A percentile compares a stretch with the other conserved stretches of the same genome.
phyloP scores from a whole-genome alignment of 2,888 invertebrate species.

The Fragum whitleyi region DNA sequence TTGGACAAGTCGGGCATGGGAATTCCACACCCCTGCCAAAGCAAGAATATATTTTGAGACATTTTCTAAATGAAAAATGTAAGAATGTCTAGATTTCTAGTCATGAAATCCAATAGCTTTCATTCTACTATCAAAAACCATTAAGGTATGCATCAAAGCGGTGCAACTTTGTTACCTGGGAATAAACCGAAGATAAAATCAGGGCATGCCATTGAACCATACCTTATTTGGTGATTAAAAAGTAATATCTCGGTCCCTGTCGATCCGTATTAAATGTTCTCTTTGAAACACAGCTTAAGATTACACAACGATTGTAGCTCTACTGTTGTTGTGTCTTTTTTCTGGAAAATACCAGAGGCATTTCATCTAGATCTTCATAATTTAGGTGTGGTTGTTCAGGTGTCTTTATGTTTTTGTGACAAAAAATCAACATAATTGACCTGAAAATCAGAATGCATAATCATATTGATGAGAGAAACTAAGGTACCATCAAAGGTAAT shows the following conservation, averaged over 20 bases:
- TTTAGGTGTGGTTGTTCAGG: too few relatives aligned
- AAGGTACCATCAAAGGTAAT: too few relatives aligned
- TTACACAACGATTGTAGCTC: neutral
- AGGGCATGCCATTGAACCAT: neutral
- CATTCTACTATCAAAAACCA: constrained; percentile 19
- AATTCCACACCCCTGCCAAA: too few relatives aligned
- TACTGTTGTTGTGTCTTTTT: neutral
- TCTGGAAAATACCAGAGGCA: neutral
- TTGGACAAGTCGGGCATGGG: too few relatives aligned
- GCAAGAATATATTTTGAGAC: too few relatives aligned
- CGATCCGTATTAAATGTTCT: neutral
- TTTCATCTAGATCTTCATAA: too few relatives aligned
- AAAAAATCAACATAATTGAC: too few relatives aligned
- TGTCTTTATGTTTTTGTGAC: too few relatives aligned
- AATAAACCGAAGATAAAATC: constrained; percentile 35
- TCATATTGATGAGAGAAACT: too few relatives aligned
- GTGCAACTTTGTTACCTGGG: constrained; percentile 31
- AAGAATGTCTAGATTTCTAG: neutral
- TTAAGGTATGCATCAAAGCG: constrained; percentile 29
- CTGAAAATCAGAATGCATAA: too few relatives aligned
- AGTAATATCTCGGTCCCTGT: neutral
- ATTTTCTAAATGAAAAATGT: too few relatives aligned
- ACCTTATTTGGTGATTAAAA: neutral
- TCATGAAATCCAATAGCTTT: constrained; percentile 11
- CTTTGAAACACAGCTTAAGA: neutral